phyloP scores from a whole-genome alignment of 2,888 invertebrate species.

The Maniola hyperantus region DNA sequence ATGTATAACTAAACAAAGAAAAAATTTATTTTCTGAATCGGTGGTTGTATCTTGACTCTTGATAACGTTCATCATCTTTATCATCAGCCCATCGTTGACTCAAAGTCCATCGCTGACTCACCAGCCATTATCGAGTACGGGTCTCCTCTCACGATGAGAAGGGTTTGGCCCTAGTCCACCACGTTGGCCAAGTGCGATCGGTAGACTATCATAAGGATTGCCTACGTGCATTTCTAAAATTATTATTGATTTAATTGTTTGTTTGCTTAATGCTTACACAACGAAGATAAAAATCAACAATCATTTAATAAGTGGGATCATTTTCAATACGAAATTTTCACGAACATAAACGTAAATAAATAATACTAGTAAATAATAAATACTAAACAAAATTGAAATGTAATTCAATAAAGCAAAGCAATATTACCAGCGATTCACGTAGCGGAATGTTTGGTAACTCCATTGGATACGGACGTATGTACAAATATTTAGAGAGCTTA shows the following conservation, averaged over 20 bases:
- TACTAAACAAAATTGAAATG: conserved; percentile 37
- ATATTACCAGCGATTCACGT: conserved; percentile 35
- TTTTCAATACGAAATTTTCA: conserved; percentile 33
- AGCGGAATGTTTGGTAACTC: conserved; percentile 37
- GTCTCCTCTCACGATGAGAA: too few relatives aligned
- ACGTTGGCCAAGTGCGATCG: too few relatives aligned
- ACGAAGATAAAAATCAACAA: neutral
- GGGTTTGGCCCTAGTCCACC: too few relatives aligned
- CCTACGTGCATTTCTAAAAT: neutral
- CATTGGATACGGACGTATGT: conserved; percentile 35
- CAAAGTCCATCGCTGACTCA: too few relatives aligned
- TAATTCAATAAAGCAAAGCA: conserved; percentile 39
- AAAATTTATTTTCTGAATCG: too few relatives aligned
- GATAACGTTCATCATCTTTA: too few relatives aligned
- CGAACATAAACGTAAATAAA: conserved; percentile 37
- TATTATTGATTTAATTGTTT: neutral
- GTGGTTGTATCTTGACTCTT: too few relatives aligned
- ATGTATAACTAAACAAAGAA: too few relatives aligned
- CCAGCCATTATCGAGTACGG: too few relatives aligned
- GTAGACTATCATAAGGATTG: too few relatives aligned
- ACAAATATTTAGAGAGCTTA: conserved; percentile 45
- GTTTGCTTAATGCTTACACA: neutral
- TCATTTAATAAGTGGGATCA: conserved; percentile 3
- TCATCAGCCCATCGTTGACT: too few relatives aligned
- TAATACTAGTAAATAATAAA: too few relatives aligned